These are phyloP conservation scores for Triplophysa siluroides DNA, from an alignment of 2,113 vertebrate species.

Conservation along the genomic window DNA sequence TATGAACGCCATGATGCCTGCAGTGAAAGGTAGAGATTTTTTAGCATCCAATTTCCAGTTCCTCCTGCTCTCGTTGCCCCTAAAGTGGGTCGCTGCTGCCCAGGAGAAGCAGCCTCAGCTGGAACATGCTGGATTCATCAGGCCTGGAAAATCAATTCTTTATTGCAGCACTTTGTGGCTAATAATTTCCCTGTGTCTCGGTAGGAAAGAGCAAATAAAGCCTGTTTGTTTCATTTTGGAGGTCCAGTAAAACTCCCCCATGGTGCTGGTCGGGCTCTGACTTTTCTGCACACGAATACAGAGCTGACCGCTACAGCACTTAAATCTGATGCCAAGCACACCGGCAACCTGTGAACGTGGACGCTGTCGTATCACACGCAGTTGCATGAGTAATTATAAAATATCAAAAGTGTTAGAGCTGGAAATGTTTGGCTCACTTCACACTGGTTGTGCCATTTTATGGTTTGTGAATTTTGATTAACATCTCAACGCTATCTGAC, in stretches of 20 bases:
- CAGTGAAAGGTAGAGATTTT: conserved; percentile 55
- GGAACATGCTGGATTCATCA: conserved; percentile 71
- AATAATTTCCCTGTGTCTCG: conserved; percentile 67
- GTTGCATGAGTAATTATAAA: not conserved
- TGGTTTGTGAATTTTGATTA: not conserved
- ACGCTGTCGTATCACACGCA: not conserved
- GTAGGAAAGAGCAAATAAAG: conserved; percentile 67
- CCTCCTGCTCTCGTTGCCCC: conserved; percentile 44
- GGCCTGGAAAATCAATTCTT: conserved; percentile 67
- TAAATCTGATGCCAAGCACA: not conserved
- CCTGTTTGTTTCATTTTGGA: conserved; percentile 62
- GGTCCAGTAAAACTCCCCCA: conserved; percentile 62
- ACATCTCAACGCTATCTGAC: not conserved
- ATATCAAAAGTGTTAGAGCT: not conserved
- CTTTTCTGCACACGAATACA: conserved; percentile 38
- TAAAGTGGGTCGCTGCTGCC: conserved; percentile 51
- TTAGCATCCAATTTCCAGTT: conserved; percentile 63
- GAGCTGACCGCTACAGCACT: not conserved
- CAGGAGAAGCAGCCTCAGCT: conserved; percentile 66
- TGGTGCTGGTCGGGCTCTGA: conserved; percentile 43
- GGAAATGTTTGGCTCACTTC: not conserved
- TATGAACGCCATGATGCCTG: conserved; percentile 63
- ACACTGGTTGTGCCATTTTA: not conserved
- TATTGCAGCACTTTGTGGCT: conserved; percentile 67
- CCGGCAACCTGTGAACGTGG: not conserved